Conservation (phyloP, 2,888 invertebrate genomes). For the Drosophila multiciliata region DNA sequence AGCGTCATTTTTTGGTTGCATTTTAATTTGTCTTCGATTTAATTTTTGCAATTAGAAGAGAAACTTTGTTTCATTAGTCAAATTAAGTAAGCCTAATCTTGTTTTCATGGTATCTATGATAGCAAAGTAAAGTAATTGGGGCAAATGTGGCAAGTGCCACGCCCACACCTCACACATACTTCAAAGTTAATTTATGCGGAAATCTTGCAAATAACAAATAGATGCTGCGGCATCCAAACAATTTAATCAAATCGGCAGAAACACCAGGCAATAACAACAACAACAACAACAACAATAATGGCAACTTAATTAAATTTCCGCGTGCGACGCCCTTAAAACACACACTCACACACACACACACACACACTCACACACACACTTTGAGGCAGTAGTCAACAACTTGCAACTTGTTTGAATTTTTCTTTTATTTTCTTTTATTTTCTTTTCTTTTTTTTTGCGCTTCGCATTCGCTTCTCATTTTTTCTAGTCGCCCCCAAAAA, state of each 20-base stretch:
- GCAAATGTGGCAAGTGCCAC: constrained; percentile 9
- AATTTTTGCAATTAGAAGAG: not conserved
- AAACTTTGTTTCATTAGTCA: constrained; percentile 14
- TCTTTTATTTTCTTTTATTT: not conserved
- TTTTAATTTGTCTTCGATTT: constrained; percentile 3
- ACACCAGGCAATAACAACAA: constrained; percentile 18
- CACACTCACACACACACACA: too few relatives aligned
- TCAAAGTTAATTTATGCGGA: constrained; percentile 62
- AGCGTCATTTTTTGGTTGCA: not conserved
- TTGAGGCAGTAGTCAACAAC: constrained; percentile 44
- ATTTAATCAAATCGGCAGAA: constrained; percentile 66
- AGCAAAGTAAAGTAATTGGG: not conserved
- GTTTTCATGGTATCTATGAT: constrained; percentile 6
- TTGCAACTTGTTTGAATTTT: constrained; percentile 55
- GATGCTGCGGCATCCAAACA: constrained; percentile 61
- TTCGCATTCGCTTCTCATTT: not conserved
- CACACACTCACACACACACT: constrained; percentile 14
- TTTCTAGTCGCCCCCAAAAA: not conserved
- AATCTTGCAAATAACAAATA: constrained; percentile 61
- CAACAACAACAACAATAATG: constrained; percentile 31
- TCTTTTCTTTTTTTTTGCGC: constrained; percentile 4
- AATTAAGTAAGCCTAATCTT: constrained; percentile 10
- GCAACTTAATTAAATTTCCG: constrained; percentile 72
- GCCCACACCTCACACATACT: constrained; percentile 17
- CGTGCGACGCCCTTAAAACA: constrained; percentile 39